phyloP scores from a whole-genome alignment of 2,888 invertebrate genomes.

The Andricus quercusramuli region DNA sequence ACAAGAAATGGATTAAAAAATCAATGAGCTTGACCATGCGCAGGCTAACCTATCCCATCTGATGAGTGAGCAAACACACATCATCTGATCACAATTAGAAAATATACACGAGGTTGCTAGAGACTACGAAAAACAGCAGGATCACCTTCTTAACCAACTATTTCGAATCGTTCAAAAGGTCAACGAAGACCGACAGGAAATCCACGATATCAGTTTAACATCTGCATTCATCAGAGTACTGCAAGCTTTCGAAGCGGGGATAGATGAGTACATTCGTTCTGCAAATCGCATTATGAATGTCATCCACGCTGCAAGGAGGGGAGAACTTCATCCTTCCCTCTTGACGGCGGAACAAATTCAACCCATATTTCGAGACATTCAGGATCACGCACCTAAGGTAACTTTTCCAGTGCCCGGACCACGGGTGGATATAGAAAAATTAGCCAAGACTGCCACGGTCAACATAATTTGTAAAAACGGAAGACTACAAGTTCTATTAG shows the following conservation, averaged over 20 bases:
- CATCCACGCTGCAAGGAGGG: neutral
- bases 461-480: neutral
- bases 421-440: neutral
- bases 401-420: neutral
- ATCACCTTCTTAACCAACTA: neutral
- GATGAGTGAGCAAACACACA: neutral
- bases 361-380: neutral
- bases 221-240: fast-evolving
- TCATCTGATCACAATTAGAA: neutral
- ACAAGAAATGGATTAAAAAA: neutral
- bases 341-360: neutral
- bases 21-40: neutral
- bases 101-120: neutral
- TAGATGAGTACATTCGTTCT: neutral
- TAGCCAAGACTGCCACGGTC: neutral
- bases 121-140: neutral
- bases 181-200: neutral
- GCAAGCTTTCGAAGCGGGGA: neutral
- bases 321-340: neutral
- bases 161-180: neutral
- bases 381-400: neutral
- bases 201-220: neutral
- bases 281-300: neutral
- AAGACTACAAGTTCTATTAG: neutral
- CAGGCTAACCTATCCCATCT: neutral